Evolutionary conservation across 2,113 vertebrate species (phyloP).

Genomic region (Oreotrochilus melanogaster): DNA sequence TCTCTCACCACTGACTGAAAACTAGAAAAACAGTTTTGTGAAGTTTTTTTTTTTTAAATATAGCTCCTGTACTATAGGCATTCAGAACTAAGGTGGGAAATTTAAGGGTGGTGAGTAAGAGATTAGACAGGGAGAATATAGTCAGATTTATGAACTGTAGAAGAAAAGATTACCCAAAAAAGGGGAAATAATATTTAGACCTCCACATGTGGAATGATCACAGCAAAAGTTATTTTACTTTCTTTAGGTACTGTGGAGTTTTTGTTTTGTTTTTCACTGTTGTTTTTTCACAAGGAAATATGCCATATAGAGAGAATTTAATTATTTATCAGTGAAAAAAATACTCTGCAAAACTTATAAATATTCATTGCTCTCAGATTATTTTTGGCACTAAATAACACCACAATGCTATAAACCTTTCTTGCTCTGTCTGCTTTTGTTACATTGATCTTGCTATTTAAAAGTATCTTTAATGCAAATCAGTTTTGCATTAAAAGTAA

Average conservation of each 20-base stretch:
- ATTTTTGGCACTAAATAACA: not conserved
- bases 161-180: not conserved
- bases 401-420: not conserved
- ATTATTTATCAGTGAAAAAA: slow-evolving; percentile 1
- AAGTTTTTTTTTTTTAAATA: not conserved
- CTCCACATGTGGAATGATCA: not conserved
- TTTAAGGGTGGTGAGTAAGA: not conserved
- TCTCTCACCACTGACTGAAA: not conserved
- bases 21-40: not conserved
- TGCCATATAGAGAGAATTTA: not conserved
- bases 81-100: not conserved
- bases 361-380: not conserved
- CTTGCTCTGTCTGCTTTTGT: not conserved
- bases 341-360: not conserved
- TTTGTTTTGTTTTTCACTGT: not conserved
- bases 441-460: not conserved
- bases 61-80: not conserved
- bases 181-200: not conserved
- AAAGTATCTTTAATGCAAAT: not conserved
- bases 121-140: not conserved
- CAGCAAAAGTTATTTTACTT: not conserved
- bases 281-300: not conserved
- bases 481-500: not conserved
- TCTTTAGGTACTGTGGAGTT: not conserved
- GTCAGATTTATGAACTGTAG: not conserved